These are phyloP conservation scores for Gymnoscelis rufifasciata DNA, from an alignment of 2,888 invertebrate genomes.

Conservation along the genomic window DNA sequence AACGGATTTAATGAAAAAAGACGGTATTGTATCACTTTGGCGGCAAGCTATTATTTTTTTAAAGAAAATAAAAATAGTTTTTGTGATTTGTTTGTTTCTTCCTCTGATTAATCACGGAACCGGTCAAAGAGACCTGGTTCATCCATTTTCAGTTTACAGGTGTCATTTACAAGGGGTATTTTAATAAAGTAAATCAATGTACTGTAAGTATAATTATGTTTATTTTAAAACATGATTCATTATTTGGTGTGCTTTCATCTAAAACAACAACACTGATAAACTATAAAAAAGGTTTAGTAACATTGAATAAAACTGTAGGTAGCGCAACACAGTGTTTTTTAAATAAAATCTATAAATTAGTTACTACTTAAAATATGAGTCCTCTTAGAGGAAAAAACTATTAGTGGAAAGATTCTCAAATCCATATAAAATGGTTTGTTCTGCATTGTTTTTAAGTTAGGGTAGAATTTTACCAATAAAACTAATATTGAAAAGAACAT, in stretches of 20 bases:
- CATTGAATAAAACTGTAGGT: slow-evolving; percentile 5
- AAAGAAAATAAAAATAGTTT: slow-evolving; percentile 44
- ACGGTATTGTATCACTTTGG: slow-evolving; percentile 45
- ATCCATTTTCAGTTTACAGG: too few relatives aligned
- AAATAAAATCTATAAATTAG: slow-evolving; percentile 4
- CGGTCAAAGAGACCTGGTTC: too few relatives aligned
- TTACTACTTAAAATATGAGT: slow-evolving; percentile 7
- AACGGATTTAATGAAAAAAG: slow-evolving; percentile 12
- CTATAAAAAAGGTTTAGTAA: slow-evolving; percentile 23
- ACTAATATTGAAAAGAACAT: too few relatives aligned
- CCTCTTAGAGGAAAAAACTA: background rate
- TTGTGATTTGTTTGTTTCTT: slow-evolving; percentile 30
- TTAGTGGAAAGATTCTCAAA: too few relatives aligned
- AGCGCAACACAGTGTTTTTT: background rate
- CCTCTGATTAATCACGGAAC: background rate
- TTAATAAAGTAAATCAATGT: too few relatives aligned
- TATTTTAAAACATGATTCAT: slow-evolving; percentile 36
- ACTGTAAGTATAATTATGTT: slow-evolving; percentile 29
- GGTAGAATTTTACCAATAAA: too few relatives aligned
- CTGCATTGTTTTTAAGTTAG: too few relatives aligned
- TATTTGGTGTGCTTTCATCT: slow-evolving; percentile 52
- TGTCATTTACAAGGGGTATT: too few relatives aligned
- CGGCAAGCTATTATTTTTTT: slow-evolving; percentile 41
- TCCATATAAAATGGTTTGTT: too few relatives aligned
- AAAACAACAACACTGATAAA: slow-evolving; percentile 33